Evolutionary conservation across 2,113 vertebrate genomes (phyloP).

Genomic region (Toxotes chatareus): DNA sequence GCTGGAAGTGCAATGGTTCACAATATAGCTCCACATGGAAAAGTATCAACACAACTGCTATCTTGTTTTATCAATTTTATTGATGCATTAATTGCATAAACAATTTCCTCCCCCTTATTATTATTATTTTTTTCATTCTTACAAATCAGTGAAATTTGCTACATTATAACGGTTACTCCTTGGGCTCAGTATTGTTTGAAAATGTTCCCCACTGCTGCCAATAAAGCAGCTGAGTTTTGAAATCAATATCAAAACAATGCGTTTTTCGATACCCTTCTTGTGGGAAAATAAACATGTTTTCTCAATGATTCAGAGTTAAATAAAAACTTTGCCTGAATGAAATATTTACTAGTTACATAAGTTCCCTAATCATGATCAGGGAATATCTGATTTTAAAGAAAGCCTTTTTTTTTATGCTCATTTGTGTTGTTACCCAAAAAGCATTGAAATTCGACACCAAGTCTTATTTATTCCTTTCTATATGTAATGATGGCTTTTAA

Average conservation of each 20-base stretch:
- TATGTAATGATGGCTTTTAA: background rate
- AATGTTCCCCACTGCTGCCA: background rate
- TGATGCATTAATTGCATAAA: background rate
- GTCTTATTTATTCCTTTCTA: background rate
- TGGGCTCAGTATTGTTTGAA: background rate
- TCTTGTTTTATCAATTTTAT: conserved; percentile 17
- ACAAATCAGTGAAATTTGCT: background rate
- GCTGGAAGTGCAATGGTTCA: conserved; percentile 44
- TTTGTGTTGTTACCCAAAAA: background rate
- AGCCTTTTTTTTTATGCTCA: background rate
- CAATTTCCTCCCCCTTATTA: background rate
- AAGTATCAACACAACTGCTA: conserved; percentile 16
- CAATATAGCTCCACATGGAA: conserved; percentile 28
- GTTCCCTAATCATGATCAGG: background rate
- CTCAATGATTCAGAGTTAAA: background rate
- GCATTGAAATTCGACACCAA: background rate
- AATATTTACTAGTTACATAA: background rate
- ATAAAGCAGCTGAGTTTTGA: conserved; percentile 9
- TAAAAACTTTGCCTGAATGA: background rate
- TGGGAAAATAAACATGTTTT: background rate
- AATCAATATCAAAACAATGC: background rate
- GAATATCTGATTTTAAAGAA: background rate
- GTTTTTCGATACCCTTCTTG: background rate
- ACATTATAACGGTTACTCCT: background rate
- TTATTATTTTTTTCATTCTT: background rate